Evolutionary conservation across 1,140 invertebrate genomes (phyloP).

Genomic region (Apis laboriosa): DNA sequence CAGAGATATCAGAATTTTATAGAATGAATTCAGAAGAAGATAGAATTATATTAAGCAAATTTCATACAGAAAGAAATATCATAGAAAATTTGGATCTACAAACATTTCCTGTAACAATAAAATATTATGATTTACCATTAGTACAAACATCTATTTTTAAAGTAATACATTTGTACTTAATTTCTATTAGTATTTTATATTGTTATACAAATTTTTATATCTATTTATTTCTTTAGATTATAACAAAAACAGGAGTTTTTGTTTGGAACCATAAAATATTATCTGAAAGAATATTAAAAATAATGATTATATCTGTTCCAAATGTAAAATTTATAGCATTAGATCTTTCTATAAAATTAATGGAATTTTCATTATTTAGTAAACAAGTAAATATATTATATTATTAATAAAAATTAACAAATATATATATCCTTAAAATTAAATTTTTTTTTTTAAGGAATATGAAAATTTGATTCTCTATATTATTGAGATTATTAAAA

Average conservation of each 20-base stretch:
- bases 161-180: slow-evolving; percentile 52
- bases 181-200: slow-evolving; percentile 22
- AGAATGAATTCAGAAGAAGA: slow-evolving; percentile 32
- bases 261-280: slow-evolving; percentile 63
- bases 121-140: slow-evolving; percentile 51
- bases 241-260: slow-evolving; percentile 69
- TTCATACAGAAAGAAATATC: slow-evolving; percentile 59
- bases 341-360: slow-evolving; percentile 64
- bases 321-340: slow-evolving; percentile 68
- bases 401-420: neutral
- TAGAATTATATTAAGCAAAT: slow-evolving; percentile 61
- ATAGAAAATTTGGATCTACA: slow-evolving; percentile 71
- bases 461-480: slow-evolving; percentile 47
- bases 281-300: slow-evolving; percentile 60
- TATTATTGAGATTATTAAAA: slow-evolving; percentile 64
- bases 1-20: slow-evolving; percentile 64
- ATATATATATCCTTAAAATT: slow-evolving; percentile 3
- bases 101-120: slow-evolving; percentile 66
- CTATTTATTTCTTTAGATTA: slow-evolving; percentile 65
- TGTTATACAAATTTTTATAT: slow-evolving; percentile 26
- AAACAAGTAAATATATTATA: slow-evolving; percentile 49
- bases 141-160: slow-evolving; percentile 71
- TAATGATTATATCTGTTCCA: slow-evolving; percentile 63
- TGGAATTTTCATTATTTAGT: slow-evolving; percentile 54
- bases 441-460: slow-evolving; percentile 57